Evolutionary conservation across 2,797 vertebrate species (phyloP).

Genomic region (Darevskia mixta): DNA sequence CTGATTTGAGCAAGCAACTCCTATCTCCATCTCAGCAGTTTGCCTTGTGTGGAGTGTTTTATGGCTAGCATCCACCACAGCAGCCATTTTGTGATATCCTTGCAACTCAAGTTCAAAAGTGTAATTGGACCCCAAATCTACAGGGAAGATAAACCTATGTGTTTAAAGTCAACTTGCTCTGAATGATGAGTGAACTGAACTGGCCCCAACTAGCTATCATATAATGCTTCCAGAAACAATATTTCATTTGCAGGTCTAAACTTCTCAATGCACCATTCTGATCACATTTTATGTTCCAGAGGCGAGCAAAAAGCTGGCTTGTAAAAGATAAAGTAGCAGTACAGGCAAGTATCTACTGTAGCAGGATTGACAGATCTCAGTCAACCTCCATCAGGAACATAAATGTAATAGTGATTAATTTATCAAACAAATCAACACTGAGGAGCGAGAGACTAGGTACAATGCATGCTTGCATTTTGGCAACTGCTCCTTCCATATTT

Average conservation of each 20-base stretch:
- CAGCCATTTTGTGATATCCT: too few species aligned
- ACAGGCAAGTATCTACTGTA: neutral
- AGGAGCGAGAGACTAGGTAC: neutral
- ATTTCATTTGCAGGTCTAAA: neutral
- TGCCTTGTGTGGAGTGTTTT: too few species aligned
- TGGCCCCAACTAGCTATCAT: neutral
- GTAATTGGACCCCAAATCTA: too few species aligned
- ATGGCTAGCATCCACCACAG: too few species aligned
- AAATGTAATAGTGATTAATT: neutral
- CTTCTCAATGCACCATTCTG: neutral
- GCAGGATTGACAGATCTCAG: neutral
- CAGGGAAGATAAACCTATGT: neutral
- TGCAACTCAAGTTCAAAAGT: too few species aligned
- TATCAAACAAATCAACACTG: neutral
- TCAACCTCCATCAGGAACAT: neutral
- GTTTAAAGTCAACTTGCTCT: neutral
- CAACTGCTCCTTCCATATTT: neutral
- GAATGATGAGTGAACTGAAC: neutral
- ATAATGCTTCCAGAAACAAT: neutral
- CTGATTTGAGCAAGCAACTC: too few species aligned
- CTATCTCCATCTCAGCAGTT: too few species aligned
- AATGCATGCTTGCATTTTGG: neutral
- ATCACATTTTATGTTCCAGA: neutral
- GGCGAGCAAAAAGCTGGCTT: neutral
- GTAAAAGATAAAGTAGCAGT: neutral